phyloP scores from a whole-genome alignment of 2,888 invertebrate species.

The Catocala nupta region DNA sequence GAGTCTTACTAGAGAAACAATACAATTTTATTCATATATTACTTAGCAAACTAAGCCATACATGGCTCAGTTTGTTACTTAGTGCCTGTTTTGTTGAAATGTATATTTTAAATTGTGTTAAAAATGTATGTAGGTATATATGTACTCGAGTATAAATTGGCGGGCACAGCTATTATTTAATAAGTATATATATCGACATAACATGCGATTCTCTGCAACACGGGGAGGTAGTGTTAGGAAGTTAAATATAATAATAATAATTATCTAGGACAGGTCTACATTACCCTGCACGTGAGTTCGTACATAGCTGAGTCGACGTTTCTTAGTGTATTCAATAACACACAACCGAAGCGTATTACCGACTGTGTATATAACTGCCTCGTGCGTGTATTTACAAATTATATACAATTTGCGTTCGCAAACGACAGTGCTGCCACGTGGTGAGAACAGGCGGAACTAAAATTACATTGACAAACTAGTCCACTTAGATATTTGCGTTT shows the following conservation, averaged over 20 bases:
- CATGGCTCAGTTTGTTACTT: too few relatives aligned
- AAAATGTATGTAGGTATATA: too few relatives aligned
- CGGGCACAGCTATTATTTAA: too few relatives aligned
- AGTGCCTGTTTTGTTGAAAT: too few relatives aligned
- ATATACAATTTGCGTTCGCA: conserved; percentile 11
- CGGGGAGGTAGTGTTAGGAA: conserved; percentile 6
- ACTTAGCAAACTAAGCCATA: too few relatives aligned
- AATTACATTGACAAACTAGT: background rate
- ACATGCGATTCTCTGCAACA: conserved; percentile 1
- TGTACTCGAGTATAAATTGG: too few relatives aligned
- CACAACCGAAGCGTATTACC: background rate
- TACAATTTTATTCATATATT: too few relatives aligned
- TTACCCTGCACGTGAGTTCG: conserved; percentile 28
- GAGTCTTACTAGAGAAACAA: too few relatives aligned
- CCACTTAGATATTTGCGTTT: too few relatives aligned
- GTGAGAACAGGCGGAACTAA: background rate
- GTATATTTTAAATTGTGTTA: too few relatives aligned
- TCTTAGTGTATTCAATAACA: conserved; percentile 5
- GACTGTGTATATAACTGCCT: background rate
- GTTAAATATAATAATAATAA: conserved; percentile 24
- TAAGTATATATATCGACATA: background rate
- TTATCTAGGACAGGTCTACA: conserved; percentile 35
- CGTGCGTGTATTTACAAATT: conserved; percentile 23
- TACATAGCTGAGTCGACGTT: too few relatives aligned
- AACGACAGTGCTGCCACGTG: background rate